Evolutionary conservation across 2,797 vertebrate species (phyloP), one percentile per base, ranked within the genome.

Genomic region (Hephaestus fuliginosus): DNA sequence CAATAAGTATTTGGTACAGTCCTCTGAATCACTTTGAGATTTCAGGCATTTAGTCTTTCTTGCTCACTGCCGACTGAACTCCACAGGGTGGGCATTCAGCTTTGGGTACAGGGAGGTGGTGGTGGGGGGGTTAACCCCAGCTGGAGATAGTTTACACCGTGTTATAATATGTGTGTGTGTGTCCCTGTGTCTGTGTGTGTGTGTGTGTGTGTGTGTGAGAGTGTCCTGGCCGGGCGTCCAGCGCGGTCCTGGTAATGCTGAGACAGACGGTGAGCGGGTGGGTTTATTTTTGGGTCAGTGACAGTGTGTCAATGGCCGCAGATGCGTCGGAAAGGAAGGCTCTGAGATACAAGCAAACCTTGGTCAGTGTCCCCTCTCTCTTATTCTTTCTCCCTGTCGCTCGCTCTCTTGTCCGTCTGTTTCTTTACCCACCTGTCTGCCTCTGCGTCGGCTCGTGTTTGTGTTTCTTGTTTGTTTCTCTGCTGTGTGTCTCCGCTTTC

Each of bases 311-410:
- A 91, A 97, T 97, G 97, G 96, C 96, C 90, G 95, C 95, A 93
- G 95, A 96, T 95, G 95, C 94, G 58, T 95, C 95, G 93, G 95
- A 96, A 82, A 96, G 96, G 77, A 97, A 95, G 92, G 94, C 96
- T 18, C 95, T 97, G 82, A 96, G 90, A 84, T 97, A 97, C 93
- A 97, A 97, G 84, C 96, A 97, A 80, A 96, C 96, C 74, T 91
- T 97, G 96, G 96, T 97, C 91, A 96, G 96, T 94, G 72, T 86
- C 70, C 48, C 76, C 77, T 90, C 7, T 58, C 49, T 80, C 71
- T 77, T 48, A 0, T 58, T 74, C 63, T 9, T 1, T 56, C 41
- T 49, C 46, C 62, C 8, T 77, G 18, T 46, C 5, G 33, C 41
- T 63, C 57, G 6, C 3, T 66, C 65, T 43, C 15, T 70, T 9